A percentile compares a stretch with the other conserved stretches of the same genome.
phyloP scores from a whole-genome alignment of 2,888 invertebrate species.

The Anaspis maculata region DNA sequence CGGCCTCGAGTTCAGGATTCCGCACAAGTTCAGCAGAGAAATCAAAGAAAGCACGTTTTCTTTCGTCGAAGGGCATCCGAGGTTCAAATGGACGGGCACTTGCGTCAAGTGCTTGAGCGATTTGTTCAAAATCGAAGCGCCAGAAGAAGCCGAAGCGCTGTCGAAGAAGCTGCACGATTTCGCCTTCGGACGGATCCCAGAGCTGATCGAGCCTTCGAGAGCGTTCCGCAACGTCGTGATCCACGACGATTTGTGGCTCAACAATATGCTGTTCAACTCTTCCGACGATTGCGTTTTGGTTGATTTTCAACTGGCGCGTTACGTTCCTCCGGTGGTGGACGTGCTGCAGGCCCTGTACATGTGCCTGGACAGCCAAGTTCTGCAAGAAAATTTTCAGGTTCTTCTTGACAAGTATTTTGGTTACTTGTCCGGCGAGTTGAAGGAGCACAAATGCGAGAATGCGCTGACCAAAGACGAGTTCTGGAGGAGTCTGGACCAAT shows the following conservation, averaged over 20 bases:
- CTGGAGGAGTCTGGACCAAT: slow-evolving; percentile 42
- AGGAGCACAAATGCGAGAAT: slow-evolving; percentile 35
- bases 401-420: slow-evolving; percentile 52
- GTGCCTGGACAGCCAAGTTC: slow-evolving; percentile 44
- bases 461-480: slow-evolving; percentile 44
- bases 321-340: slow-evolving; percentile 57
- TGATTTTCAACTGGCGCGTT: slow-evolving; percentile 61
- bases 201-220: slow-evolving; percentile 29
- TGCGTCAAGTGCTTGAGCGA: slow-evolving; percentile 23
- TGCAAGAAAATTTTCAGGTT: slow-evolving; percentile 43
- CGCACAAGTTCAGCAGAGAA: slow-evolving; percentile 23
- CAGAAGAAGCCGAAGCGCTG: too few species aligned
- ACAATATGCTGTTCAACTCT: slow-evolving; percentile 51
- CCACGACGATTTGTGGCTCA: slow-evolving; percentile 57
- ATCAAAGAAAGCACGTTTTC: slow-evolving; percentile 23
- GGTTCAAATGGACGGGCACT: slow-evolving; percentile 27
- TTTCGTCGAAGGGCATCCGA: slow-evolving; percentile 31
- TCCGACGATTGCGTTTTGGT: slow-evolving; percentile 49
- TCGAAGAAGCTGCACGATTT: slow-evolving; percentile 18
- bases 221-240: slow-evolving; percentile 47
- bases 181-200: slow-evolving; percentile 20
- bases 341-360: slow-evolving; percentile 49
- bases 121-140: slow-evolving; percentile 9
- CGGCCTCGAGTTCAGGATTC: slow-evolving; percentile 17
- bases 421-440: slow-evolving; percentile 42